phyloP scores from a whole-genome alignment of 2,797 vertebrate genomes.

The Pipistrellus pipistrellus region DNA sequence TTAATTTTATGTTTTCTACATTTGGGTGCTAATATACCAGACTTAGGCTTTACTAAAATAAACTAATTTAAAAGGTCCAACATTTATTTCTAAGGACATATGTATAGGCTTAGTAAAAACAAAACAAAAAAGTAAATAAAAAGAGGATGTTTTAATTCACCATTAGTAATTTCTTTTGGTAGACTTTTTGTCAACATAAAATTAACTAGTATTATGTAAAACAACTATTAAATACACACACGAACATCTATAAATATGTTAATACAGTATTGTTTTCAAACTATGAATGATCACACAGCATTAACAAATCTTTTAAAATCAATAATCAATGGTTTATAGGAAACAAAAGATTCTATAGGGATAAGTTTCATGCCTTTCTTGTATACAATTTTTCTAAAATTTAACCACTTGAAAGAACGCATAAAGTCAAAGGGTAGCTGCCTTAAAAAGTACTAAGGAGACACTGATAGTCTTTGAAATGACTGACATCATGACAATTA shows the following conservation, averaged over 20 bases:
- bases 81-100: not conserved
- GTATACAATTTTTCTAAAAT: slow-evolving; percentile 41
- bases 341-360: not conserved
- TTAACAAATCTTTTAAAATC: not conserved
- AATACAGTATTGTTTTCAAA: slow-evolving; percentile 46
- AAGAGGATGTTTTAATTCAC: not conserved
- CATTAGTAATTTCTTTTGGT: slow-evolving; percentile 35
- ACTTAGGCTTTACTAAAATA: not conserved
- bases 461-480: slow-evolving; percentile 2
- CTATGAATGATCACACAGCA: not conserved
- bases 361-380: not conserved
- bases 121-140: not conserved
- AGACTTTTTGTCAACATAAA: slow-evolving; percentile 28
- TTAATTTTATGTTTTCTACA: slow-evolving; percentile 50
- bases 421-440: not conserved
- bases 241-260: not conserved
- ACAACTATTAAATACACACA: slow-evolving; percentile 1
- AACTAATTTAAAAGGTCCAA: slow-evolving; percentile 33
- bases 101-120: slow-evolving; percentile 23
- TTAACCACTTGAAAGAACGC: not conserved
- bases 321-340: not conserved
- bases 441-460: not conserved
- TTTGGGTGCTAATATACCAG: not conserved
- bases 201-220: slow-evolving; percentile 32
- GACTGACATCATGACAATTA: not conserved